Percentiles rank a stretch among this genome's conserved stretches.
Conservation (phyloP, 1,140 invertebrate genomes). For the Drosophila kohkoa region DNA sequence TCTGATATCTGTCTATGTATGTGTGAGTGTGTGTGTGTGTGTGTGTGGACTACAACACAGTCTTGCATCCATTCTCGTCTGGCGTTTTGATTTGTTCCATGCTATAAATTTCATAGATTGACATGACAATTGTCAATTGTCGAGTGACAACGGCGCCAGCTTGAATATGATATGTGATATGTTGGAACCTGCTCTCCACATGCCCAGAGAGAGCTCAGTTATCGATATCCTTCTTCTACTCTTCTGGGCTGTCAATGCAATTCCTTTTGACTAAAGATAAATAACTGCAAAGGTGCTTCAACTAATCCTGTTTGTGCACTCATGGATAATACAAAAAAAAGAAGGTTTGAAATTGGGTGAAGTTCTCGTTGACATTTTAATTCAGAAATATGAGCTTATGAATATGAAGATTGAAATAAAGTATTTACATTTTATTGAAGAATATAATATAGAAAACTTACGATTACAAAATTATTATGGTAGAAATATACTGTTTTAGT, state of each 20-base stretch:
- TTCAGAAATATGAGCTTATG: too few species aligned
- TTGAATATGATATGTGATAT: constrained; percentile 29
- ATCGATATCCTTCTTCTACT: neutral
- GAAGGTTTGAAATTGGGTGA: too few species aligned
- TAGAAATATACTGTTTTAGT: too few species aligned
- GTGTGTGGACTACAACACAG: too few species aligned
- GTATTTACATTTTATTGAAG: too few species aligned
- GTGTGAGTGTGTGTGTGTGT: too few species aligned
- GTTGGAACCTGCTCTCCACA: neutral
- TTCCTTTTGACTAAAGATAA: neutral
- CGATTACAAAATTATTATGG: too few species aligned
- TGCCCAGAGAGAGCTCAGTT: neutral
- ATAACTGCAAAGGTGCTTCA: neutral
- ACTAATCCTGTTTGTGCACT: neutral
- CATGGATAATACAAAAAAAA: too few species aligned
- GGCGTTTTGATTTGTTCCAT: constrained; percentile 63
- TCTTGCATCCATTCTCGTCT: constrained; percentile 37
- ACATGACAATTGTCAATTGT: constrained; percentile 79
- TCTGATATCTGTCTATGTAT: constrained; percentile 3
- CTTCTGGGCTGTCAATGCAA: neutral
- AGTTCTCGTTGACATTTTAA: too few species aligned
- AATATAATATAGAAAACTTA: too few species aligned
- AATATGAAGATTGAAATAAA: too few species aligned
- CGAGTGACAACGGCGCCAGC: constrained; percentile 57
- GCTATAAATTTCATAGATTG: constrained; percentile 76